These are phyloP conservation scores for Sycophila texana DNA, from an alignment of 2,888 invertebrate species.

Conservation along the genomic window DNA sequence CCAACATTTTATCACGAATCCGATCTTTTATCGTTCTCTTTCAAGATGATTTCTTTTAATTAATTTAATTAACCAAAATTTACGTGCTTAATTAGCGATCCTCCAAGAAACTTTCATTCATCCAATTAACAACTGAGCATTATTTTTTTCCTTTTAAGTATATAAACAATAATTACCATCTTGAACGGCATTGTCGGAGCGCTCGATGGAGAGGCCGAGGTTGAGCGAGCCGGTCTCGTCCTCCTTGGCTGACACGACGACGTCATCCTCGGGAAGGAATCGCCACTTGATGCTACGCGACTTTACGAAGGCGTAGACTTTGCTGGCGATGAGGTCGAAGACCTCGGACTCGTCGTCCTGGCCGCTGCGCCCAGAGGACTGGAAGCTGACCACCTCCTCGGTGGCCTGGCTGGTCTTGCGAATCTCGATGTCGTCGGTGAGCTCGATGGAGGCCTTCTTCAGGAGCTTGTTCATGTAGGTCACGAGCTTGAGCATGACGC, in stretches of 20 bases:
- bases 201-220: conserved; percentile 84
- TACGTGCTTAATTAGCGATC: neutral
- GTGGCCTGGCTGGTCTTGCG: conserved; percentile 78
- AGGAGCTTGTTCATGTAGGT: conserved; percentile 89
- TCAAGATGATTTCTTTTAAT: neutral
- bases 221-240: conserved; percentile 83
- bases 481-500: conserved; percentile 88
- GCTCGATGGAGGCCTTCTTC: conserved; percentile 86
- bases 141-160: neutral
- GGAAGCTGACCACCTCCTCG: conserved; percentile 80
- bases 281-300: conserved; percentile 88
- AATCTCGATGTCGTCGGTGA: conserved; percentile 86
- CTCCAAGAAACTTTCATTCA: neutral
- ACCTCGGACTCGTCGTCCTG: conserved; percentile 78
- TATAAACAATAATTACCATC: conserved; percentile 67
- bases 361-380: conserved; percentile 77
- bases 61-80: neutral
- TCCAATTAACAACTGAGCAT: too few relatives aligned
- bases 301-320: conserved; percentile 85
- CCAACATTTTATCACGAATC: too few relatives aligned
- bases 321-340: conserved; percentile 83
- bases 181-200: conserved; percentile 77
- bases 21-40: neutral
- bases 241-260: conserved; percentile 84
- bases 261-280: conserved; percentile 86